Evolutionary conservation across 1,140 invertebrate genomes (phyloP).

Genomic region (Asobara japonica): DNA sequence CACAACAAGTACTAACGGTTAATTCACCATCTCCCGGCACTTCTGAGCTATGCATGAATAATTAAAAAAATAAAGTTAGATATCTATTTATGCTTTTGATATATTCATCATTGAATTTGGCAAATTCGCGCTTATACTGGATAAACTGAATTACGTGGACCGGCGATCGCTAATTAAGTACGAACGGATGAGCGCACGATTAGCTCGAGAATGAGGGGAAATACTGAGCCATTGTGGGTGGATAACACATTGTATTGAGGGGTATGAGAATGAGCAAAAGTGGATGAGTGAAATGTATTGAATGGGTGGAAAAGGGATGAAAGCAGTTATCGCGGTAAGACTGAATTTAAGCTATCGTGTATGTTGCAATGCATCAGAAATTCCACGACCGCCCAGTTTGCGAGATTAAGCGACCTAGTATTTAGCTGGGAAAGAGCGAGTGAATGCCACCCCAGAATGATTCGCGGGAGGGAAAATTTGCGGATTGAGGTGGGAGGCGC

Average conservation of each 20-base stretch:
- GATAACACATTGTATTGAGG: background rate
- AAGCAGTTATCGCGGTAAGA: slow-evolving; percentile 28
- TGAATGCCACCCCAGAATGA: slow-evolving; percentile 6
- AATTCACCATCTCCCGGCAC: no score
- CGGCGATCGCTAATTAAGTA: slow-evolving; percentile 40
- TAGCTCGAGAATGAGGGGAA: slow-evolving; percentile 28
- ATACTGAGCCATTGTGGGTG: background rate
- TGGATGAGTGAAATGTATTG: background rate
- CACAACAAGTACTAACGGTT: no score
- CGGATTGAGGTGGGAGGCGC: background rate
- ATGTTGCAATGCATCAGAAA: slow-evolving; percentile 49
- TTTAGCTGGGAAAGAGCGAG: slow-evolving; percentile 27
- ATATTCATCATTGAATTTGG: slow-evolving; percentile 34
- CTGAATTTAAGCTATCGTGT: slow-evolving; percentile 47
- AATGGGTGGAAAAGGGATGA: background rate
- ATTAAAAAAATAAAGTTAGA: background rate
- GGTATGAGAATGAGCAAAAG: background rate
- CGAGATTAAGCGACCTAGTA: slow-evolving; percentile 45
- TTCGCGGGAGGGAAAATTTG: slow-evolving; percentile 10
- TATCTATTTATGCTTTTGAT: slow-evolving; percentile 35
- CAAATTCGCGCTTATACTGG: slow-evolving; percentile 38
- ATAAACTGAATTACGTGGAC: slow-evolving; percentile 39
- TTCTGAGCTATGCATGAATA: no score
- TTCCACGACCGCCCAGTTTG: slow-evolving; percentile 44
- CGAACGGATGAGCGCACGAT: slow-evolving; percentile 35